Conservation (phyloP, 2,797 vertebrate genomes). For the Craterocephalus amniculus region DNA sequence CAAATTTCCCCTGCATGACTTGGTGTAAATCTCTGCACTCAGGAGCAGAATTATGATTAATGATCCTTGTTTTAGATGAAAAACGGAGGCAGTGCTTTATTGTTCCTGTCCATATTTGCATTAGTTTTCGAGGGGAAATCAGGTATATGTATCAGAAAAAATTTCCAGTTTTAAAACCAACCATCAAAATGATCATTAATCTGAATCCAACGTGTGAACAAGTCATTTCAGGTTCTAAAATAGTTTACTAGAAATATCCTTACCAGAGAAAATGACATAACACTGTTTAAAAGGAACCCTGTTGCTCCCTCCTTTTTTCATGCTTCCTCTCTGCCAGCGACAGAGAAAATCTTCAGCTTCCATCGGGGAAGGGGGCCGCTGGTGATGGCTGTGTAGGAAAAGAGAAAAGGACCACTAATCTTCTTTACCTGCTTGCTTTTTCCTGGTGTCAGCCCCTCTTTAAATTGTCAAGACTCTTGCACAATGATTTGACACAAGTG, state of each 20-base stretch:
- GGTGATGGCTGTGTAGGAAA: constrained; percentile 5
- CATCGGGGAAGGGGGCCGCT: constrained; percentile 1
- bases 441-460: constrained; percentile 10
- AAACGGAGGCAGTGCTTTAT: background rate
- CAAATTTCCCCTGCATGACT: background rate
- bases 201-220: background rate
- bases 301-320: background rate
- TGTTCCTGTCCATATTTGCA: background rate
- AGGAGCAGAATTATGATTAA: constrained; percentile 5
- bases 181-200: background rate
- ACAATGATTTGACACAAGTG: constrained; percentile 3
- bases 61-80: background rate
- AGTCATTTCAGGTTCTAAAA: background rate
- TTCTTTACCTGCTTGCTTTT: constrained; percentile 15
- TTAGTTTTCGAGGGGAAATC: background rate
- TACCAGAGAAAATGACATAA: background rate
- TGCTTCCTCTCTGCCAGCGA: constrained; percentile 4
- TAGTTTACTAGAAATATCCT: background rate
- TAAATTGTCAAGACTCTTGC: background rate
- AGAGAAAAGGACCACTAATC: constrained; percentile 9
- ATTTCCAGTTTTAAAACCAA: background rate
- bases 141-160: background rate
- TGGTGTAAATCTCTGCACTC: background rate
- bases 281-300: background rate
- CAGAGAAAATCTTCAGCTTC: constrained; percentile 18